Conservation (phyloP, 2,797 vertebrate genomes). For the Xenentodon cancila region DNA sequence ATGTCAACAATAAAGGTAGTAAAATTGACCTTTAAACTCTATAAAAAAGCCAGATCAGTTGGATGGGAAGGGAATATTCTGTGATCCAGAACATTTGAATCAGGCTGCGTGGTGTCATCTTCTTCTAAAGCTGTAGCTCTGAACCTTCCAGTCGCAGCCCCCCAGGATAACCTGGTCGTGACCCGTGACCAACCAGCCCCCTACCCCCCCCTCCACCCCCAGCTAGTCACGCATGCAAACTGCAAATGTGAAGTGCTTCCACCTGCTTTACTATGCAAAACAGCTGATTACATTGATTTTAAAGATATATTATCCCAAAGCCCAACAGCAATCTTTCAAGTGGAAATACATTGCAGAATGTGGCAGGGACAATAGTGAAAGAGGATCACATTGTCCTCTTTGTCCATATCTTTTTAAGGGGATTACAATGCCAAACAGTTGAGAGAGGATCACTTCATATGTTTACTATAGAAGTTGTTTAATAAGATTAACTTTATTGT, state of each 20-base stretch:
- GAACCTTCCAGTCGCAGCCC: no score
- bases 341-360: slow-evolving; percentile 48
- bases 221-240: neutral
- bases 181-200: no score
- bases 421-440: slow-evolving; percentile 50
- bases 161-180: no score
- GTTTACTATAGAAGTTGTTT: slow-evolving; percentile 60
- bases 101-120: no score
- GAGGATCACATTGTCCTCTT: slow-evolving; percentile 51
- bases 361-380: slow-evolving; percentile 35
- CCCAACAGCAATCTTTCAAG: slow-evolving; percentile 41
- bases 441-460: slow-evolving; percentile 55
- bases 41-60: no score
- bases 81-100: no score
- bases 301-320: slow-evolving; percentile 29
- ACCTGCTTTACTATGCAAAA: slow-evolving; percentile 24
- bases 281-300: slow-evolving; percentile 12
- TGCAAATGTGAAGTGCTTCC: slow-evolving; percentile 20
- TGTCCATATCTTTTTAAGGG: slow-evolving; percentile 50
- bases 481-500: slow-evolving; percentile 71
- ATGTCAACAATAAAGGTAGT: no score
- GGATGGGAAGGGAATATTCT: no score
- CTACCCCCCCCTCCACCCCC: no score
- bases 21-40: no score
- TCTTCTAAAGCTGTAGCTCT: no score